A percentile compares a stretch with the other conserved stretches of the same genome.
phyloP scores from a whole-genome alignment of 92 coral and sea anemone species.

The Porites cylindrica region DNA sequence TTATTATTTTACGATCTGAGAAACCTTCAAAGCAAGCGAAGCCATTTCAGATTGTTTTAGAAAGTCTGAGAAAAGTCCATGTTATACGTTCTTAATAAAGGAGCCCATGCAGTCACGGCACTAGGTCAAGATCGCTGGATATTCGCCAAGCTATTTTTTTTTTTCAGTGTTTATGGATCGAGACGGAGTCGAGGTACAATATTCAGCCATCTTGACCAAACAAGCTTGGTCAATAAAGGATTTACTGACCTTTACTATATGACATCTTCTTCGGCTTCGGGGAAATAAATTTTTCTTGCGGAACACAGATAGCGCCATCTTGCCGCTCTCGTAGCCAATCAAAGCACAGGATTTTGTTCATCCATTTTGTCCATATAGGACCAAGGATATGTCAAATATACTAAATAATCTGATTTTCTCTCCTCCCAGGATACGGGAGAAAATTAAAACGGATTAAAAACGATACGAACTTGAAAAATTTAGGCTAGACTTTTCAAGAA shows the following conservation, averaged over 20 bases:
- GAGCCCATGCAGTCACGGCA: no score
- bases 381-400: no score
- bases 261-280: no score
- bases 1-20: no score
- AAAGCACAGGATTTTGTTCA: slow-evolving; percentile 10
- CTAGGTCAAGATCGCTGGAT: no score
- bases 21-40: slow-evolving; percentile 38
- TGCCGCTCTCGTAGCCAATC: no score
- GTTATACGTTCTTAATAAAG: slow-evolving; percentile 12
- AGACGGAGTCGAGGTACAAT: slow-evolving; percentile 30
- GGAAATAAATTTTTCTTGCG: neutral
- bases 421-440: no score
- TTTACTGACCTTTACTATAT: no score
- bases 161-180: neutral
- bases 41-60: slow-evolving; percentile 21
- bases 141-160: slow-evolving; percentile 15
- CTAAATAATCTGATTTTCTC: no score
- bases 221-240: no score
- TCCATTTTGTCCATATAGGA: no score
- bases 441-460: neutral
- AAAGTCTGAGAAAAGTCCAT: slow-evolving; percentile 26
- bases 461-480: slow-evolving; percentile 23
- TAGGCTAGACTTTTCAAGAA: slow-evolving; percentile 21
- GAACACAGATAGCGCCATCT: slow-evolving; percentile 11
- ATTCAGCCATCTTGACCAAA: no score